A percentile compares a stretch with the other conserved stretches of the same genome.
Evolutionary conservation across 2,113 vertebrate genomes (phyloP).

Genomic region (Corythornis madagascariensis): DNA sequence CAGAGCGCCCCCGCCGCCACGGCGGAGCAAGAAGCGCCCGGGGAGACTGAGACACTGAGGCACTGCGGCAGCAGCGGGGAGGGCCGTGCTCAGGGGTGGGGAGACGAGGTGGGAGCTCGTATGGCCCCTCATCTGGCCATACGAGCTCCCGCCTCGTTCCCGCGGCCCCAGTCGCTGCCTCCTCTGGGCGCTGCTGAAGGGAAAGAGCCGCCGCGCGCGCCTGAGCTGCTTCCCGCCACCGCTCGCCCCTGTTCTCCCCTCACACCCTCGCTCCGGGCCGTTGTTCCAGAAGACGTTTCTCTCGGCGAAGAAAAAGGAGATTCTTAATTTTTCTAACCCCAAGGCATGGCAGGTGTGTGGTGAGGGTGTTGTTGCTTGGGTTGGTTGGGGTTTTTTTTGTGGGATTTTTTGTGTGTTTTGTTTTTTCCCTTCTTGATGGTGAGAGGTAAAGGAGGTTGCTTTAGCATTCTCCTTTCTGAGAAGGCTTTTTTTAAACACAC

Average conservation of each 20-base stretch:
- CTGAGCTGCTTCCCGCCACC: neutral
- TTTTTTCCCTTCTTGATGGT: neutral
- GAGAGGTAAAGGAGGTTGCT: neutral
- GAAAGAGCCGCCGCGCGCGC: fast-evolving
- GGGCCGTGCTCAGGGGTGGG: fast-evolving
- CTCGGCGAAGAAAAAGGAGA: neutral
- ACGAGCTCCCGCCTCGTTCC: fast-evolving
- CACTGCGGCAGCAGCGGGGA: neutral
- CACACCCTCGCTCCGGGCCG: neutral
- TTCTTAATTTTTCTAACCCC: neutral
- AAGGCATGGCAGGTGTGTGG: neutral
- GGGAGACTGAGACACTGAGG: neutral
- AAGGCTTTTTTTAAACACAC: neutral
- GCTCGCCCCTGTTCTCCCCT: too few relatives aligned
- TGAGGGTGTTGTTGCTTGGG: too few relatives aligned
- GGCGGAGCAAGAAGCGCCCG: neutral
- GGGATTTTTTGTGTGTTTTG: too few relatives aligned
- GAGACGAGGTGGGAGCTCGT: fast-evolving
- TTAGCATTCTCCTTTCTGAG: neutral
- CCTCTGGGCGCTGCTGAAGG: neutral
- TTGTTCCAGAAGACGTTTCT: neutral
- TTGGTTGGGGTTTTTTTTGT: too few relatives aligned
- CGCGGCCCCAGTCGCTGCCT: fast-evolving
- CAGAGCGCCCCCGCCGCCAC: neutral
- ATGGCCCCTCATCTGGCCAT: neutral